Conservation (phyloP, 2,113 vertebrate species). For the Carollia perspicillata region DNA sequence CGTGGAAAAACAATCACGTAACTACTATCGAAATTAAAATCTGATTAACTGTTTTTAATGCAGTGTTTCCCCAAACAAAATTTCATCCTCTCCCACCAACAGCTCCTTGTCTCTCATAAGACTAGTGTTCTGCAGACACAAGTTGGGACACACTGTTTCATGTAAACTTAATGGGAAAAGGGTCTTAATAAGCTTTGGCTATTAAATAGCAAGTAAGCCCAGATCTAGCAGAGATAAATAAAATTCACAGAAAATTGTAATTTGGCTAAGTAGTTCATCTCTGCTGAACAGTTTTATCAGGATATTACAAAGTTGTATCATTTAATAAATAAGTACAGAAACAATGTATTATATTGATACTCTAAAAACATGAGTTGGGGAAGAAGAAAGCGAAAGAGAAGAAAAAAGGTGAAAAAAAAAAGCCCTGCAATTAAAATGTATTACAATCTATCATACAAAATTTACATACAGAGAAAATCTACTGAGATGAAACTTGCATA, state of each 20-base stretch:
- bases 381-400: not conserved
- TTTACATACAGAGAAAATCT: not conserved
- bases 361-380: not conserved
- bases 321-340: slow-evolving; percentile 31
- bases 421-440: not conserved
- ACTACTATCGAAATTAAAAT: slow-evolving; percentile 9
- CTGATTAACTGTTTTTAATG: not conserved
- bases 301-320: not conserved
- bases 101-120: not conserved
- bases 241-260: not conserved
- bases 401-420: not conserved
- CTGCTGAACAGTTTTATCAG: not conserved
- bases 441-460: not conserved
- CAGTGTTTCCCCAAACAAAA: not conserved
- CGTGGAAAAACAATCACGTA: slow-evolving; percentile 19
- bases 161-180: not conserved
- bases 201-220: not conserved
- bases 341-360: not conserved
- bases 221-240: not conserved
- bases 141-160: not conserved
- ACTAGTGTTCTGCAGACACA: not conserved
- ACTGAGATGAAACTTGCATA: not conserved
- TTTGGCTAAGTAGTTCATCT: not conserved
- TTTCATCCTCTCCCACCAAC: not conserved
- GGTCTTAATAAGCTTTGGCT: not conserved